Conservation (phyloP, 1,140 invertebrate species). For the Leptinotarsa undecemlineata region DNA sequence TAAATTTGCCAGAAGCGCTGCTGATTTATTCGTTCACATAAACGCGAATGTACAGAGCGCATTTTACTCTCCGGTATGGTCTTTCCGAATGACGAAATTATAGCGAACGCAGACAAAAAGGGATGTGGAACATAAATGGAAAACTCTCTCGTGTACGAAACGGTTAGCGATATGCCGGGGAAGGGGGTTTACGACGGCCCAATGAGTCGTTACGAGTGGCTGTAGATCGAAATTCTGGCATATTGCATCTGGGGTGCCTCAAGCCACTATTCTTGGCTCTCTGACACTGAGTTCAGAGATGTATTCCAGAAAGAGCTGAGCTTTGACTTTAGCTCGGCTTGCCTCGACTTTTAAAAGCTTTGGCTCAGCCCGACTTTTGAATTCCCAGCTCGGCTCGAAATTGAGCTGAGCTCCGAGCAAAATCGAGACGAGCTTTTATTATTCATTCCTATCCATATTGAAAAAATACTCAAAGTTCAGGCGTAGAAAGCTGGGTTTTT, state of each 20-base stretch:
- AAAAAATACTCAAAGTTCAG: no score
- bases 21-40: slow-evolving; percentile 57
- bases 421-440: no score
- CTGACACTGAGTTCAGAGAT: no score
- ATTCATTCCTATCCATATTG: no score
- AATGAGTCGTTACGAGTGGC: neutral
- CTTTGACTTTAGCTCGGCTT: no score
- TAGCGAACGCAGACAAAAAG: slow-evolving; percentile 3
- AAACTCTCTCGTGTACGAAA: neutral
- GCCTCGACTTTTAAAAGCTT: no score
- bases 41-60: slow-evolving; percentile 41
- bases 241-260: neutral
- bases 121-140: slow-evolving; percentile 1
- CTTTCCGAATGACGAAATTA: slow-evolving; percentile 17
- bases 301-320: no score
- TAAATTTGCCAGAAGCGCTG: slow-evolving; percentile 57
- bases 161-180: neutral
- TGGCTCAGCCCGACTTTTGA: no score
- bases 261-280: neutral
- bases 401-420: no score
- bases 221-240: neutral
- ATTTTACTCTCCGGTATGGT: slow-evolving; percentile 21
- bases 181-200: no score
- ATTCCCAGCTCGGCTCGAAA: no score
- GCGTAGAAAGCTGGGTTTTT: no score